phyloP scores from a whole-genome alignment of 2,113 vertebrate species.

The Hippotragus niger region DNA sequence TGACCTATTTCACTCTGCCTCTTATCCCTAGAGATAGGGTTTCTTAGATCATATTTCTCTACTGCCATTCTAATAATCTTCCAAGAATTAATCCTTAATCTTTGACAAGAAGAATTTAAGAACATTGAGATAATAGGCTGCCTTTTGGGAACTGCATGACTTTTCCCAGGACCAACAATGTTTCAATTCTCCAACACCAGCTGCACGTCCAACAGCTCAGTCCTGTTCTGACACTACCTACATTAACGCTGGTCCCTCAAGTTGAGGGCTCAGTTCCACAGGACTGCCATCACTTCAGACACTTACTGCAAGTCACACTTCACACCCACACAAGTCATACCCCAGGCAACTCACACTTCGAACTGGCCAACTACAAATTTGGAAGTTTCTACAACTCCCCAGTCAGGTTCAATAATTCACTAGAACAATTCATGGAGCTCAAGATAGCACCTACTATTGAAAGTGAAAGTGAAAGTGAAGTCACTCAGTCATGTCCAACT shows the following conservation, averaged over 20 bases:
- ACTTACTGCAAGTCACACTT: neutral
- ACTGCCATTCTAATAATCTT: neutral
- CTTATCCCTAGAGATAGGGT: neutral
- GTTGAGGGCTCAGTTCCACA: too few relatives aligned
- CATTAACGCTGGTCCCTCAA: neutral
- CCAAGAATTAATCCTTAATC: neutral
- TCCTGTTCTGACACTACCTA: neutral
- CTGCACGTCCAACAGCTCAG: fast-evolving
- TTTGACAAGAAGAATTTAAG: neutral
- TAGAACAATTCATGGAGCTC: neutral
- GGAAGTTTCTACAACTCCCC: fast-evolving
- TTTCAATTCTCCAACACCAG: neutral
- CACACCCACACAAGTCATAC: neutral
- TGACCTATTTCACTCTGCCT: neutral
- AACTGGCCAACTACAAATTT: neutral
- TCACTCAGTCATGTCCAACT: too few relatives aligned
- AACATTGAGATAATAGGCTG: neutral
- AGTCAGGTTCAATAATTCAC: neutral
- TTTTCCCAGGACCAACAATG: neutral
- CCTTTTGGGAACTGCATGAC: neutral
- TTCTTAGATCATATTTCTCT: neutral
- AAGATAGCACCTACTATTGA: neutral
- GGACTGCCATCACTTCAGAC: neutral
- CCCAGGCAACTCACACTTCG: neutral
- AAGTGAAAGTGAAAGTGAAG: too few relatives aligned